These are phyloP conservation scores for Zaprionus capensis DNA, from an alignment of 1,140 invertebrate genomes.

Conservation along the genomic window DNA sequence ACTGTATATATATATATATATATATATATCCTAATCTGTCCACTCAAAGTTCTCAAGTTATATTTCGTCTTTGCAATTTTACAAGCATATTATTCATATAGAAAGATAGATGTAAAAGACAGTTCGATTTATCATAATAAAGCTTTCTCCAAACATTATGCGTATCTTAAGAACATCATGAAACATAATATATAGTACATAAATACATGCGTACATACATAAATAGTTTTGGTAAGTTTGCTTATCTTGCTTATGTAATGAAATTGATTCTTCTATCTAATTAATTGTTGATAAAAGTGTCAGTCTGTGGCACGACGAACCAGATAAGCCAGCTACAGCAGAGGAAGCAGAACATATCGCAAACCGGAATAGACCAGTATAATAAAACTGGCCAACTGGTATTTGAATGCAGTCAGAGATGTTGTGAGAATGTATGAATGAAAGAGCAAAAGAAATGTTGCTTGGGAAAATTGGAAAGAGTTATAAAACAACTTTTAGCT, in stretches of 20 bases:
- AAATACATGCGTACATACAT: background rate
- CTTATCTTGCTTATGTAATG: constrained; percentile 1
- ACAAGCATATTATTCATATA: too few relatives aligned
- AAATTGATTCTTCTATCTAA: constrained; percentile 8
- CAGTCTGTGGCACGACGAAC: background rate
- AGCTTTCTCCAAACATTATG: too few relatives aligned
- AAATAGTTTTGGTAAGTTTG: background rate
- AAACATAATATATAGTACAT: too few relatives aligned
- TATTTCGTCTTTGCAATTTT: too few relatives aligned
- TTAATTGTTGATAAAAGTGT: constrained; percentile 1
- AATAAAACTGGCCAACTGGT: constrained; percentile 9
- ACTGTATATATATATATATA: too few relatives aligned
- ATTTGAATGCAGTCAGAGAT: constrained; percentile 4
- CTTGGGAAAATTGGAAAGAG: constrained; percentile 1
- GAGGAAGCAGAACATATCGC: background rate
- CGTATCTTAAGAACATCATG: too few relatives aligned
- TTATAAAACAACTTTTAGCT: background rate
- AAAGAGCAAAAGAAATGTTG: background rate
- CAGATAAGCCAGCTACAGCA: constrained; percentile 1
- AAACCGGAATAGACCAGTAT: constrained; percentile 10
- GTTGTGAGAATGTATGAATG: background rate
- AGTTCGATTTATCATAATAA: too few relatives aligned
- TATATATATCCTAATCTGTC: too few relatives aligned
- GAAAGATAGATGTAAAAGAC: too few relatives aligned
- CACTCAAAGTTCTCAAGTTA: too few relatives aligned